These are phyloP conservation scores for Melozone crissalis DNA, from an alignment of 2,113 vertebrate genomes.

Conservation along the genomic window DNA sequence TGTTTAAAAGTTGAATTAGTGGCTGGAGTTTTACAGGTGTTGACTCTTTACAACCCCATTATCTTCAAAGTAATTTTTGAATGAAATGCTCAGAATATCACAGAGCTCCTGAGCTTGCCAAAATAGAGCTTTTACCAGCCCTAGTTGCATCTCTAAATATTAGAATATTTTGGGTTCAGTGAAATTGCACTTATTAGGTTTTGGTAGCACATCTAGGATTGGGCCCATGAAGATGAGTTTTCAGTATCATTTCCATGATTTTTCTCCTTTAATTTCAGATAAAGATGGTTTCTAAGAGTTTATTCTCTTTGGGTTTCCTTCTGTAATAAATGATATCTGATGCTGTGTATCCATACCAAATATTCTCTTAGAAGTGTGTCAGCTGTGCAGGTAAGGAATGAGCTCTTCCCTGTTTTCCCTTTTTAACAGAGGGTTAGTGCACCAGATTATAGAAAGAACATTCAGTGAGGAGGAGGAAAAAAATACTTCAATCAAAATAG, in stretches of 20 bases:
- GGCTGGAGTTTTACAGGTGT: background rate
- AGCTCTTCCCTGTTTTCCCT: background rate
- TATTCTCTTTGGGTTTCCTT: background rate
- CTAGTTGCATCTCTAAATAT: background rate
- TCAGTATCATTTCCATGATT: background rate
- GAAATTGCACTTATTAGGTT: background rate
- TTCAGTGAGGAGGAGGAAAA: background rate
- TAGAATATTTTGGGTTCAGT: background rate
- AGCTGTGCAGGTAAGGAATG: background rate
- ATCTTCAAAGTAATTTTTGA: background rate
- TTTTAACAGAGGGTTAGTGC: background rate
- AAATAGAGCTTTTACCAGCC: background rate
- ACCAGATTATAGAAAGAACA: background rate
- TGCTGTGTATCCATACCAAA: background rate
- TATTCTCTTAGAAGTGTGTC: background rate
- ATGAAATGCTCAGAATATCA: background rate
- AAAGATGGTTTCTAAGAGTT: background rate
- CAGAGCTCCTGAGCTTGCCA: background rate
- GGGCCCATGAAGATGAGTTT: background rate
- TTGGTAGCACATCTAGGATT: rapidly evolving
- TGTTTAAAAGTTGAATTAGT: background rate
- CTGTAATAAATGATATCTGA: background rate
- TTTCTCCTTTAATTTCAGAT: background rate
- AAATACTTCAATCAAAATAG: background rate
- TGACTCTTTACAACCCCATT: background rate